Percentiles rank a stretch among this genome's conserved stretches.
phyloP scores from a whole-genome alignment of 2,888 invertebrate species.

The Acleris literana region DNA sequence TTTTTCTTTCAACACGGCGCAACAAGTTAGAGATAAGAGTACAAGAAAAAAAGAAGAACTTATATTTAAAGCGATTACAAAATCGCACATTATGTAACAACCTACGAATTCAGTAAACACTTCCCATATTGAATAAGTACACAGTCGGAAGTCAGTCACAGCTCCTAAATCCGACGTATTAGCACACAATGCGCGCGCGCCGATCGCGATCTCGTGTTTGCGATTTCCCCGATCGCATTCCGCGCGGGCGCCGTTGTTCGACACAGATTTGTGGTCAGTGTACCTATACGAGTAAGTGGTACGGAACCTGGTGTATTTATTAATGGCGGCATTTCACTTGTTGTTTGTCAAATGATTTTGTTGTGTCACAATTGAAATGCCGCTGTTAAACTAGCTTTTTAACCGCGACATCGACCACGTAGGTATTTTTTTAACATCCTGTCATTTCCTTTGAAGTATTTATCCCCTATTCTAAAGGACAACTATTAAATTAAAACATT shows the following conservation, averaged over 20 bases:
- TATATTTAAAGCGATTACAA: not conserved
- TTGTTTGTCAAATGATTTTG: no score
- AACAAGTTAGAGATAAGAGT: not conserved
- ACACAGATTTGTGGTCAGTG: slow-evolving; percentile 42
- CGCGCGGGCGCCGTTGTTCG: slow-evolving; percentile 42
- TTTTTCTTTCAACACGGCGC: not conserved
- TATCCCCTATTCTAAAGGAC: no score
- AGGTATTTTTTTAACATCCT: no score
- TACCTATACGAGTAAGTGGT: not conserved
- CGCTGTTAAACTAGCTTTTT: no score
- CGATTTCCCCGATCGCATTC: slow-evolving; percentile 43
- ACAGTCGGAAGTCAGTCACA: slow-evolving; percentile 24
- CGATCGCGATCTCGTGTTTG: slow-evolving; percentile 39
- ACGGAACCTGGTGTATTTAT: not conserved
- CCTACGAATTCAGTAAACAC: slow-evolving; percentile 14
- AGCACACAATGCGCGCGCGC: slow-evolving; percentile 34
- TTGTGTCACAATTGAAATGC: no score
- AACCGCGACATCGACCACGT: no score
- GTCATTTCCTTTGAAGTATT: no score
- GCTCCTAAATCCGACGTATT: slow-evolving; percentile 30
- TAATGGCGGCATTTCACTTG: no score
- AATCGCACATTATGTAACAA: slow-evolving; percentile 8
- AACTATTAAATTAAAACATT: no score
- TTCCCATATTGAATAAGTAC: slow-evolving; percentile 12
- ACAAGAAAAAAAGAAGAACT: not conserved